These are phyloP conservation scores for Kuschelorhynchus macadamiae DNA, from an alignment of 2,888 invertebrate genomes.

Conservation along the genomic window DNA sequence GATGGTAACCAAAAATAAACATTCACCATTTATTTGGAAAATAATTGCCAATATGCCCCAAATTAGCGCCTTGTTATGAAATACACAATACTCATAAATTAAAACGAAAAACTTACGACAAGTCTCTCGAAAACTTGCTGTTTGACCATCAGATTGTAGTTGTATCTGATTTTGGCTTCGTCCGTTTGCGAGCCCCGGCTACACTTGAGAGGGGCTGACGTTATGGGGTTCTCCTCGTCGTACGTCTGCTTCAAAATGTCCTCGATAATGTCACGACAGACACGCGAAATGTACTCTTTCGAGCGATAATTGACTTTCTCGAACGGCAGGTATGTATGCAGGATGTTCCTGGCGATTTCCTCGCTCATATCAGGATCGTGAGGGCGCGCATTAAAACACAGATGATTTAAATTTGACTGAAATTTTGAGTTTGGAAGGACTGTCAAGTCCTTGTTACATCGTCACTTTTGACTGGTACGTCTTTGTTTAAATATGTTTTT, in stretches of 20 bases:
- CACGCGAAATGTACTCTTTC: slow-evolving; percentile 58
- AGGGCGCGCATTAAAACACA: neutral
- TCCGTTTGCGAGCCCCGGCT: slow-evolving; percentile 56
- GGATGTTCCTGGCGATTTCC: slow-evolving; percentile 33
- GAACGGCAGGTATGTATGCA: slow-evolving; percentile 38
- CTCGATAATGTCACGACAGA: slow-evolving; percentile 62
- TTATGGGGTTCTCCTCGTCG: slow-evolving; percentile 62
- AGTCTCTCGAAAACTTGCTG: slow-evolving; percentile 29
- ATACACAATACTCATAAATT: too few species aligned
- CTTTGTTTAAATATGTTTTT: too few species aligned
- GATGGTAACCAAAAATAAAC: too few species aligned
- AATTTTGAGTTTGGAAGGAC: too few species aligned
- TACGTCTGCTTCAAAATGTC: slow-evolving; percentile 60
- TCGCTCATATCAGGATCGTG: slow-evolving; percentile 44
- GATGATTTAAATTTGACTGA: slow-evolving; percentile 35
- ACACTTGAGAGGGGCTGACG: slow-evolving; percentile 54
- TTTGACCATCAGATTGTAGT: slow-evolving; percentile 37
- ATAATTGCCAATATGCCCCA: too few species aligned
- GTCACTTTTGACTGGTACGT: too few species aligned
- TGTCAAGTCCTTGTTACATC: too few species aligned
- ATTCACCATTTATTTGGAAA: too few species aligned
- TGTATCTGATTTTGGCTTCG: slow-evolving; percentile 23
- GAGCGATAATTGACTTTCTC: slow-evolving; percentile 51
- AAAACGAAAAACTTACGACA: slow-evolving; percentile 23
- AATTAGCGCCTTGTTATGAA: too few species aligned